These are phyloP conservation scores for Meloidogyne hapla DNA, from an alignment of 1,140 invertebrate genomes.

Conservation along the genomic window DNA sequence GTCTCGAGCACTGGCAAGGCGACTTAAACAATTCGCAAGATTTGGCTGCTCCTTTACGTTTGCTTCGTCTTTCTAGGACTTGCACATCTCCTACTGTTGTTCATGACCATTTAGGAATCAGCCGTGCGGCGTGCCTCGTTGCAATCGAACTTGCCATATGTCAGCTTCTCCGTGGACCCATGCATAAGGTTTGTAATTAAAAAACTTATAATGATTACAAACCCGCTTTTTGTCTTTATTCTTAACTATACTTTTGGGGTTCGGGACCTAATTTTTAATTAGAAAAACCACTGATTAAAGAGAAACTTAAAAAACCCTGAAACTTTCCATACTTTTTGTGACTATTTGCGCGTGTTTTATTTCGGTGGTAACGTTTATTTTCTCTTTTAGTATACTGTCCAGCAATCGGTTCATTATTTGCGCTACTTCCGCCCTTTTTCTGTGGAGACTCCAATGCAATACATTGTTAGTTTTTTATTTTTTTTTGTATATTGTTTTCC, in stretches of 20 bases:
- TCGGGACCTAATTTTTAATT: no score
- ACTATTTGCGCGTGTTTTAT: no score
- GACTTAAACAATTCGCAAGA: constrained; percentile 60
- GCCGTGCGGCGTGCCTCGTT: constrained; percentile 55
- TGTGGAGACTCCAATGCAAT: constrained; percentile 62
- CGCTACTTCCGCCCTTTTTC: constrained; percentile 55
- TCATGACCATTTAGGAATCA: constrained; percentile 58
- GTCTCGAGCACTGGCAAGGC: constrained; percentile 60
- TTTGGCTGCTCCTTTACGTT: constrained; percentile 48
- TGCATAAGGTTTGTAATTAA: constrained; percentile 51
- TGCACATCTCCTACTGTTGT: constrained; percentile 49
- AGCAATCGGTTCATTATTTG: constrained; percentile 57
- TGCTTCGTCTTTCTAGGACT: constrained; percentile 52
- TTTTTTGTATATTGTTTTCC: not conserved
- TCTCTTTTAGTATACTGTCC: constrained; percentile 55
- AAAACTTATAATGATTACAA: no score
- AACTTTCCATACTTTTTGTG: no score
- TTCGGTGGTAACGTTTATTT: not conserved
- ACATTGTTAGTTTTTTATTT: constrained; percentile 32
- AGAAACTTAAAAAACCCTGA: no score
- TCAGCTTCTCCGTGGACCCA: constrained; percentile 50
- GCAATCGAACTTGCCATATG: constrained; percentile 58
- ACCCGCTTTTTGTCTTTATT: no score
- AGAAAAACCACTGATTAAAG: no score
- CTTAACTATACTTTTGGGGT: no score